Evolutionary conservation across 2,797 vertebrate genomes (phyloP).

Genomic region (Emydoidea blandingii): DNA sequence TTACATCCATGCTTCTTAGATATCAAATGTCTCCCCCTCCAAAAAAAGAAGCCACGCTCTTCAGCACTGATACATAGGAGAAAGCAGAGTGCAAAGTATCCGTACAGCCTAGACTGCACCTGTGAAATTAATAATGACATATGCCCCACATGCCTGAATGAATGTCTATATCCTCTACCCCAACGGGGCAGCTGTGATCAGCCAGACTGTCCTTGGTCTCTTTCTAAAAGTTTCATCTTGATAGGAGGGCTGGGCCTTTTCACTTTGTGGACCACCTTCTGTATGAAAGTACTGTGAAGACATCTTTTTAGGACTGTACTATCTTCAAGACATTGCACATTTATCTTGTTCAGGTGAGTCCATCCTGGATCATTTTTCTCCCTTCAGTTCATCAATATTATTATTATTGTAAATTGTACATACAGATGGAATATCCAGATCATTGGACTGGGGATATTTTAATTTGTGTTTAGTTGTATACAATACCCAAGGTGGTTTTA

Average conservation of each 20-base stretch:
- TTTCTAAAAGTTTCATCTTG: neutral
- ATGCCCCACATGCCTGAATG: neutral
- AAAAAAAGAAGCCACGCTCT: neutral
- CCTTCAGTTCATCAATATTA: neutral
- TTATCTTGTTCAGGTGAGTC: neutral
- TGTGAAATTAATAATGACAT: neutral
- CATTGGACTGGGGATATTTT: neutral
- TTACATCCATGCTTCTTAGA: neutral
- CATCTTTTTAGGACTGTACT: neutral
- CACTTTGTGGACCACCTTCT: neutral
- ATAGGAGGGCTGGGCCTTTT: neutral
- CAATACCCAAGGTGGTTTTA: neutral
- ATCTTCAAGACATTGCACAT: neutral
- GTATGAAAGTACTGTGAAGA: neutral
- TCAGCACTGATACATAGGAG: neutral
- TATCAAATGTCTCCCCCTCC: neutral
- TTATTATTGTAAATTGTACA: neutral
- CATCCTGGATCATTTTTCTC: neutral
- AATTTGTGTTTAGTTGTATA: neutral
- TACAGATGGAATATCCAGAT: neutral
- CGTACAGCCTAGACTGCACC: neutral
- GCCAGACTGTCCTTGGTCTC: neutral
- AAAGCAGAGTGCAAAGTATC: neutral
- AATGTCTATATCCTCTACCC: neutral
- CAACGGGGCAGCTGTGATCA: neutral